A percentile compares a stretch with the other conserved stretches of the same genome.
Conservation (phyloP, 2,888 invertebrate species). For the Caenorhabditis angaria region DNA sequence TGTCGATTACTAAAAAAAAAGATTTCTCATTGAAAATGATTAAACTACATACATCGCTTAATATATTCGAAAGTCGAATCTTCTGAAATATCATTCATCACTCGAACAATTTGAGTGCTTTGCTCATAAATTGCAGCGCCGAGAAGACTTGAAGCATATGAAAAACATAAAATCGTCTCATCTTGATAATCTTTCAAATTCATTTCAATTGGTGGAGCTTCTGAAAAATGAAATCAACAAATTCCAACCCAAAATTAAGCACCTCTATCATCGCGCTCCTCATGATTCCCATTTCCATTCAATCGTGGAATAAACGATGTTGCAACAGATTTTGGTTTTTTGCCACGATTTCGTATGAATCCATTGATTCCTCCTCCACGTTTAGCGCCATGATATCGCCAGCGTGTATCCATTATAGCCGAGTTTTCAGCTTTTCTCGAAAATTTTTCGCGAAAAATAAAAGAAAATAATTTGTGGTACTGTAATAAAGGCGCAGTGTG, state of each 20-base stretch:
- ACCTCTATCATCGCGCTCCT: background rate
- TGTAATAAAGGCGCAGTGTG: too few relatives aligned
- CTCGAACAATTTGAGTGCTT: constrained; percentile 31
- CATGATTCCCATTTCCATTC: constrained; percentile 5
- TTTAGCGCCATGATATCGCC: constrained; percentile 33
- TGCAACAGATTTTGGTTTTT: constrained; percentile 9
- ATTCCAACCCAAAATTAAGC: background rate
- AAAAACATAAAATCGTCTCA: constrained; percentile 28
- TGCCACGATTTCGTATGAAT: constrained; percentile 21
- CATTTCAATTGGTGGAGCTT: constrained; percentile 8
- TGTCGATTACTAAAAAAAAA: constrained; percentile 58
- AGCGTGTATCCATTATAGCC: constrained; percentile 24
- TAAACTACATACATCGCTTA: constrained; percentile 35
- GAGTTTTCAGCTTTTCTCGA: too few relatives aligned
- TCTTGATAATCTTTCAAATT: constrained; percentile 23
- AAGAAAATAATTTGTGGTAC: too few relatives aligned
- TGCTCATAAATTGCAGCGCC: constrained; percentile 55
- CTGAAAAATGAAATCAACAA: background rate
- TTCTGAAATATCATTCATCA: constrained; percentile 60
- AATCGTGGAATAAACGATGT: constrained; percentile 8
- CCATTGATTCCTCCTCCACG: constrained; percentile 19
- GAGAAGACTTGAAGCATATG: constrained; percentile 17
- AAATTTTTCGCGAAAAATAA: too few relatives aligned
- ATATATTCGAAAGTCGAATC: constrained; percentile 53
- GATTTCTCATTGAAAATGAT: background rate